Percentiles rank a stretch among this genome's conserved stretches.
phyloP scores from a whole-genome alignment of 2,113 vertebrate genomes.

The Cynoglossus semilaevis region DNA sequence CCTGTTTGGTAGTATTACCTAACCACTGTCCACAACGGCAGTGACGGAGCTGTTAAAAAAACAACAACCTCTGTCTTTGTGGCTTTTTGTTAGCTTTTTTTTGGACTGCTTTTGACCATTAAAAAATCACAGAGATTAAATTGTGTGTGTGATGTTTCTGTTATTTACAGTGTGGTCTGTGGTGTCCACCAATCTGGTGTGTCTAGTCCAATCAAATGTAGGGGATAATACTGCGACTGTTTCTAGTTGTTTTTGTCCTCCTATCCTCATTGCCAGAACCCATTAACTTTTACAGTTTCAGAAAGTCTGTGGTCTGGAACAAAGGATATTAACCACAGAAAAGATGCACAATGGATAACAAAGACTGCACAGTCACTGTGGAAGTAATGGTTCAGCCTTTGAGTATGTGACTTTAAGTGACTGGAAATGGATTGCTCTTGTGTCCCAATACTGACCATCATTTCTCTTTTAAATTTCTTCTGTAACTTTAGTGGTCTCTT shows the following conservation, averaged over 20 bases:
- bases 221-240: slow-evolving; percentile 6
- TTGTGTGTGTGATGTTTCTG: slow-evolving; percentile 31
- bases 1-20: too few relatives aligned
- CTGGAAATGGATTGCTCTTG: slow-evolving; percentile 27
- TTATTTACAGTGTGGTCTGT: slow-evolving; percentile 28
- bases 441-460: slow-evolving; percentile 3
- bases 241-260: slow-evolving; percentile 26
- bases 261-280: slow-evolving; percentile 28
- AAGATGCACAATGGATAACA: slow-evolving; percentile 41
- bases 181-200: slow-evolving; percentile 16
- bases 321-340: slow-evolving; percentile 17
- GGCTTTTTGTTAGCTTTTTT: too few relatives aligned
- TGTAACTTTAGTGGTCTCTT: slow-evolving; percentile 22
- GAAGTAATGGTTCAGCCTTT: not conserved
- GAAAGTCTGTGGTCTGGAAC: not conserved
- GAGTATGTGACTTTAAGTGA: slow-evolving; percentile 21
- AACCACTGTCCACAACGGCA: too few relatives aligned
- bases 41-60: too few relatives aligned
- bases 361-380: slow-evolving; percentile 29
- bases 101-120: too few relatives aligned
- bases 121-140: slow-evolving; percentile 1
- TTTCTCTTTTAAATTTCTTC: slow-evolving; percentile 13
- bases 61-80: slow-evolving; percentile 3
- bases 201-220: slow-evolving; percentile 16
- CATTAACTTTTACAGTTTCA: slow-evolving; percentile 24